These are phyloP conservation scores for Apamea crenata DNA, from an alignment of 2,888 invertebrate species.

Conservation along the genomic window DNA sequence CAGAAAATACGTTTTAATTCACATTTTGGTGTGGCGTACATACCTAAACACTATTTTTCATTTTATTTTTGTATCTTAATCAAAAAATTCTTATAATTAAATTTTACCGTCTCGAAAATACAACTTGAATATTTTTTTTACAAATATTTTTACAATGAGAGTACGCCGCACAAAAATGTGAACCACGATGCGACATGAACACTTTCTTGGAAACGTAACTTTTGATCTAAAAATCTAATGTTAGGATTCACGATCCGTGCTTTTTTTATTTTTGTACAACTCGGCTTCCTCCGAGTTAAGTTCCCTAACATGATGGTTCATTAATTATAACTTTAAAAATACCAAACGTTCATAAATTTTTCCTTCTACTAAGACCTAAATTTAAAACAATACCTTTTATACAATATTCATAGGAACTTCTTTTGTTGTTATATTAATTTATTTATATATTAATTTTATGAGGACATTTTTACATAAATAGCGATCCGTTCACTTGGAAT, in stretches of 20 bases:
- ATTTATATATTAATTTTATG: conserved; percentile 90
- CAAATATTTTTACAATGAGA: conserved; percentile 70
- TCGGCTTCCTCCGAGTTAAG: conserved; percentile 77
- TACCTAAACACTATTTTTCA: conserved; percentile 72
- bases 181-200: conserved; percentile 81
- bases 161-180: conserved; percentile 74
- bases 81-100: conserved; percentile 77
- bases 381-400: conserved; percentile 90
- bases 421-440: conserved; percentile 90
- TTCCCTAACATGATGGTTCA: conserved; percentile 86
- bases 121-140: conserved; percentile 73
- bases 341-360: conserved; percentile 90
- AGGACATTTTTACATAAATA: conserved; percentile 90
- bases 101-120: conserved; percentile 80
- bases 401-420: conserved; percentile 91
- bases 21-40: conserved; percentile 74
- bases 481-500: conserved; percentile 88
- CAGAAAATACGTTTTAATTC: conserved; percentile 79
- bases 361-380: conserved; percentile 90
- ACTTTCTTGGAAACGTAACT: conserved; percentile 90
- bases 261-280: conserved; percentile 85
- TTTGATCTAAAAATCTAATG: conserved; percentile 88
- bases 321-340: conserved; percentile 89
- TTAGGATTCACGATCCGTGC: conserved; percentile 90
- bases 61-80: conserved; percentile 74